These are phyloP conservation scores for Neomicropteryx cornuta DNA, from an alignment of 1,140 invertebrate species.

Conservation along the genomic window DNA sequence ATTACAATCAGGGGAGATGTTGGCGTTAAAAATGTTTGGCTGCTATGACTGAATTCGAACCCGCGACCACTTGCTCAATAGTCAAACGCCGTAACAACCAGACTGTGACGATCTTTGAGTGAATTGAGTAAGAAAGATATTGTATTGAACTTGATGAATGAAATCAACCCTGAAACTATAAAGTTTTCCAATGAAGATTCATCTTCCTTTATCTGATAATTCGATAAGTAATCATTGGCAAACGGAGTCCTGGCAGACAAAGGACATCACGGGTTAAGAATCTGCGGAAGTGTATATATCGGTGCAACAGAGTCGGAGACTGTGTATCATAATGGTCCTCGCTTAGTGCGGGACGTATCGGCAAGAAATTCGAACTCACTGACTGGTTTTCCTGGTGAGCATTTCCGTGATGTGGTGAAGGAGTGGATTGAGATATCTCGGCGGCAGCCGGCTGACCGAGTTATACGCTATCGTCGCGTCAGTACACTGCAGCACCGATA, in stretches of 20 bases:
- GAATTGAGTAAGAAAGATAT: too few species aligned
- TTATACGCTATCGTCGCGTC: conserved; percentile 21
- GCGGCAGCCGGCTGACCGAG: conserved; percentile 24
- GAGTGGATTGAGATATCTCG: conserved; percentile 23
- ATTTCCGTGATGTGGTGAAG: conserved; percentile 26
- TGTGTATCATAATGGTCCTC: background rate
- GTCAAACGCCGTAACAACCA: too few species aligned
- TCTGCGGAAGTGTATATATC: background rate
- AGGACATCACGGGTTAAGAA: too few species aligned
- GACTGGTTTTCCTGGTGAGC: conserved; percentile 27
- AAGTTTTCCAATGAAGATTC: background rate
- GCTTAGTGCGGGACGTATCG: background rate
- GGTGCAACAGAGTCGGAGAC: background rate
- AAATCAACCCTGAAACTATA: too few species aligned
- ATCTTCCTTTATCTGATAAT: background rate
- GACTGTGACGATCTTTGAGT: too few species aligned
- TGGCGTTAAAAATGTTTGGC: too few species aligned
- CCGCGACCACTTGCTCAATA: too few species aligned
- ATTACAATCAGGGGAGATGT: too few species aligned
- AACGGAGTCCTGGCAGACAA: background rate
- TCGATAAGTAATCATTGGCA: background rate
- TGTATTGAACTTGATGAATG: too few species aligned
- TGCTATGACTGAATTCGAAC: too few species aligned
- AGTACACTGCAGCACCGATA: conserved; percentile 28
- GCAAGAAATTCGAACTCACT: conserved; percentile 21